phyloP scores from a whole-genome alignment of 2,113 vertebrate genomes.

The Illadopsis cleaveri region DNA sequence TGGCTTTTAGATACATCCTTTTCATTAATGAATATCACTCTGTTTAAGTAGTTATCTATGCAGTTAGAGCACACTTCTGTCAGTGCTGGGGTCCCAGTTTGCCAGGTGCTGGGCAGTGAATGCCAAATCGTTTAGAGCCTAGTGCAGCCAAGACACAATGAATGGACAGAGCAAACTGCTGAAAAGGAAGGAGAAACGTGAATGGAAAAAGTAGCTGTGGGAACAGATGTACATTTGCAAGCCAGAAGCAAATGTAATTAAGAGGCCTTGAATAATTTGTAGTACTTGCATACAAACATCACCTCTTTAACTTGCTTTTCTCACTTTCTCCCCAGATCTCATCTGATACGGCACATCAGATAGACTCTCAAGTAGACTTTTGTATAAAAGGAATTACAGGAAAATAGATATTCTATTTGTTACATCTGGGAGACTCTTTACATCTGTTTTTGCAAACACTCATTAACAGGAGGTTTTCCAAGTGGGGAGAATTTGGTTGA shows the following conservation, averaged over 20 bases:
- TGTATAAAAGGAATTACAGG: not conserved
- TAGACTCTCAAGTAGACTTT: not conserved
- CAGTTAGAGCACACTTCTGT: not conserved
- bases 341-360: not conserved
- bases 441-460: not conserved
- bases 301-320: not conserved
- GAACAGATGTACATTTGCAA: not conserved
- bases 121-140: not conserved
- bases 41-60: not conserved
- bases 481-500: not conserved
- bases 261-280: not conserved
- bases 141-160: not conserved
- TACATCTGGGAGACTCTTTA: not conserved
- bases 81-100: not conserved
- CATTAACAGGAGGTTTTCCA: not conserved
- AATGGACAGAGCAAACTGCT: constrained; percentile 8
- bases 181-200: not conserved
- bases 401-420: not conserved
- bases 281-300: not conserved
- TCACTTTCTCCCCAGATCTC: not conserved
- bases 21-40: not conserved
- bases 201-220: constrained; percentile 6
- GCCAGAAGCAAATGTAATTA: not conserved
- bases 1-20: not conserved
- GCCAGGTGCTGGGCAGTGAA: not conserved